Conservation (phyloP, 1,140 invertebrate species). For the Idris sp. region DNA sequence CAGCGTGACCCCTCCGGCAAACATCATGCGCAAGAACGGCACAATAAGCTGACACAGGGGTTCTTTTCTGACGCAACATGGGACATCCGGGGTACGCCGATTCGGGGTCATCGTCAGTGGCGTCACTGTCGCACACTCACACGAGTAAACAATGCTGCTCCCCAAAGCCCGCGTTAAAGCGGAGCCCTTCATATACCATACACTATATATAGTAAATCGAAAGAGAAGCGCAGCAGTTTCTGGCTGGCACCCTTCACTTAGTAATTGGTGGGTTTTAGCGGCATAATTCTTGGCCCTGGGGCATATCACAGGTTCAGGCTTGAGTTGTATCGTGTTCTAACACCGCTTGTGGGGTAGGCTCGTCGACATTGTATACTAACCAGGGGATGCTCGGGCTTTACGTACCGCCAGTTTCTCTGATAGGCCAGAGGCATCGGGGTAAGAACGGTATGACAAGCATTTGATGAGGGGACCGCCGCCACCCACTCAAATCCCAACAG, state of each 20-base stretch:
- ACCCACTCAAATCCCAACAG: constrained; percentile 73
- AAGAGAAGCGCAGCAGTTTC: constrained; percentile 59
- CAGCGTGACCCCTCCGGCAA: constrained; percentile 33
- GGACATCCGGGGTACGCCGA: constrained; percentile 19
- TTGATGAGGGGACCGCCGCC: constrained; percentile 74
- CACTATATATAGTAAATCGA: constrained; percentile 32
- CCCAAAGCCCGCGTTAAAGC: constrained; percentile 57
- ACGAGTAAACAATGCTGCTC: constrained; percentile 46
- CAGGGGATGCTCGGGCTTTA: constrained; percentile 68
- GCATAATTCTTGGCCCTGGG: constrained; percentile 71
- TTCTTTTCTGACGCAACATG: constrained; percentile 40
- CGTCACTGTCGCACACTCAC: constrained; percentile 35
- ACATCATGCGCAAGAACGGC: constrained; percentile 41
- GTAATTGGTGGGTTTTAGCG: constrained; percentile 75
- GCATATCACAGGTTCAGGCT: constrained; percentile 69
- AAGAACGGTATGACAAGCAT: constrained; percentile 77
- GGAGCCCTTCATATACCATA: too few species aligned
- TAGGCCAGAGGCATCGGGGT: constrained; percentile 72
- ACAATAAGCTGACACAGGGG: constrained; percentile 36
- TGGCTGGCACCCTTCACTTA: constrained; percentile 49
- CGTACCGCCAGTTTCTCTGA: constrained; percentile 68
- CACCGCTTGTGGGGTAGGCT: constrained; percentile 51
- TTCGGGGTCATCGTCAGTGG: constrained; percentile 10
- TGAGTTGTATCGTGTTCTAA: constrained; percentile 68
- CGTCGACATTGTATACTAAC: constrained; percentile 66